phyloP scores from a whole-genome alignment of 2,888 invertebrate species.

The Chymomyza fuscimana region DNA sequence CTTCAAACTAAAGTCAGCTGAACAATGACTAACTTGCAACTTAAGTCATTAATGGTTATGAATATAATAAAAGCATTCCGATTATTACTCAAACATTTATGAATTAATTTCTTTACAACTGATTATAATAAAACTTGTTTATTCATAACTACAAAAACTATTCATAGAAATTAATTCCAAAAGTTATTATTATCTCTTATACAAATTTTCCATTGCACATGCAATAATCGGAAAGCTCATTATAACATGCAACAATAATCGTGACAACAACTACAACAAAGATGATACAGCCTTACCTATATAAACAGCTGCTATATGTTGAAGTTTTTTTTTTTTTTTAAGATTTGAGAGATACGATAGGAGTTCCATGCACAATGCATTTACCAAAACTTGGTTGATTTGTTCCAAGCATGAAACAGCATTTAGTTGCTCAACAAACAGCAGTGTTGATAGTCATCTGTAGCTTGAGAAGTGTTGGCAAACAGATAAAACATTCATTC shows the following conservation, averaged over 20 bases:
- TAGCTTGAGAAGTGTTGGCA: no score
- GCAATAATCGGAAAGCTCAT: conserved; percentile 30
- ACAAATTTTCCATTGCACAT: no score
- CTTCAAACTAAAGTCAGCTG: no score
- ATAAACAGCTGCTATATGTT: conserved; percentile 17
- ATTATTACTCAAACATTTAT: no score
- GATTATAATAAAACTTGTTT: no score
- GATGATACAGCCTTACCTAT: conserved; percentile 11
- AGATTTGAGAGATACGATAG: conserved; percentile 28
- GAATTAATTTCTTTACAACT: no score
- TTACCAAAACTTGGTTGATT: background rate
- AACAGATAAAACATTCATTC: background rate
- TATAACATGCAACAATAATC: conserved; percentile 14
- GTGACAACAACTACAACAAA: conserved; percentile 23
- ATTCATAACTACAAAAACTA: no score
- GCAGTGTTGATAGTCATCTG: background rate
- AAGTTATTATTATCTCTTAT: background rate
- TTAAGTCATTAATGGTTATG: no score
- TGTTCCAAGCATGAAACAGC: background rate
- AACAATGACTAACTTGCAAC: no score
- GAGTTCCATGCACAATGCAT: no score
- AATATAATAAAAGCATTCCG: no score
- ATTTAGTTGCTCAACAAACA: conserved; percentile 10
- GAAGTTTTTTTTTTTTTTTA: background rate
- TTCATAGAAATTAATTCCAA: no score